Conservation (phyloP, 2,888 invertebrate genomes). For the Lasioglossum oenotherae region DNA sequence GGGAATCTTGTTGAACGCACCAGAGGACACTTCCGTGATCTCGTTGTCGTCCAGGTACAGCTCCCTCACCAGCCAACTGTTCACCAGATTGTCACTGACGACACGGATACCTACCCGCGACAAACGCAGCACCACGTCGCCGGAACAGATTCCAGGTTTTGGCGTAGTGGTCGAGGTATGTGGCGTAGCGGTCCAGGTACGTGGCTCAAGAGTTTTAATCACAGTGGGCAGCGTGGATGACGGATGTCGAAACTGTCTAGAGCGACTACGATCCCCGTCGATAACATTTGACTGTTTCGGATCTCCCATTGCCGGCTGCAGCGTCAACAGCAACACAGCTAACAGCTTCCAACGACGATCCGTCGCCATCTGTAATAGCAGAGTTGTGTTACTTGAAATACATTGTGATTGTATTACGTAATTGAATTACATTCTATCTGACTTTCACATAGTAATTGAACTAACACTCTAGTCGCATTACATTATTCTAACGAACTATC, state of each 20-base stretch:
- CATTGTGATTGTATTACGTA: too few species aligned
- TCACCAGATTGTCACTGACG: conserved; percentile 27
- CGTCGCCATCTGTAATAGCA: background rate
- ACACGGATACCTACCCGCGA: conserved; percentile 8
- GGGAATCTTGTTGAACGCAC: conserved; percentile 26
- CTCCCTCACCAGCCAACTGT: background rate
- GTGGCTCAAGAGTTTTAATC: too few species aligned
- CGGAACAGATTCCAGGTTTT: too few species aligned
- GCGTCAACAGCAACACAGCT: background rate
- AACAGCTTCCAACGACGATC: background rate
- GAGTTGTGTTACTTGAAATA: background rate
- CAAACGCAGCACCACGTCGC: conserved; percentile 15
- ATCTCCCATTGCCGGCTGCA: background rate
- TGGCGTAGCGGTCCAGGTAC: too few species aligned
- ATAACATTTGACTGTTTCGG: accelerated
- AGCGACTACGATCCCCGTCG: too few species aligned
- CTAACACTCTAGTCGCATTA: too few species aligned
- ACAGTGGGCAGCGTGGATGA: too few species aligned
- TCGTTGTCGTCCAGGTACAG: conserved; percentile 43
- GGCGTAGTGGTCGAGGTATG: too few species aligned
- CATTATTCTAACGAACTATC: too few species aligned
- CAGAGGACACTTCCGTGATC: conserved; percentile 35
- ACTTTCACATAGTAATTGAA: too few species aligned
- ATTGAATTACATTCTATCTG: too few species aligned
- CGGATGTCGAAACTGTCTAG: too few species aligned